phyloP scores from a whole-genome alignment of 2,888 invertebrate genomes.

The Drosophila colorata region DNA sequence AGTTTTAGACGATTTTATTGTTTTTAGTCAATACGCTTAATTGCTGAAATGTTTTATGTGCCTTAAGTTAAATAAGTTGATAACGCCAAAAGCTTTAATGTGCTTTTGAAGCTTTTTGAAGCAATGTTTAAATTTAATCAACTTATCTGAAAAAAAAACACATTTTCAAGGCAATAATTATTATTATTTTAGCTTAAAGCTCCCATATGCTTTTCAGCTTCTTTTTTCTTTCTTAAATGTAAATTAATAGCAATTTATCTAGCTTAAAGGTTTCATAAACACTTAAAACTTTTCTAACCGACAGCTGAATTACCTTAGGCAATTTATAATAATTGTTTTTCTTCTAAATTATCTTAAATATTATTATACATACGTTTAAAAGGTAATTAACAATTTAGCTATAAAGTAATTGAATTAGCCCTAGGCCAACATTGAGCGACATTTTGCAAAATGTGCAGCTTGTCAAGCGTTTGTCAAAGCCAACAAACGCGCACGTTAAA shows the following conservation, averaged over 20 bases:
- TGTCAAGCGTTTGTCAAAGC: background rate
- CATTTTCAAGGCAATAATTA: too few species aligned
- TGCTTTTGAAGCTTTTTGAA: too few species aligned
- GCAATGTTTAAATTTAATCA: too few species aligned
- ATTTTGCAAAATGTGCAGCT: background rate
- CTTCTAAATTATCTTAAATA: background rate
- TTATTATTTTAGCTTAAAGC: too few species aligned
- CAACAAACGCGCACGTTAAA: background rate
- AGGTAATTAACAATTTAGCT: conserved; percentile 1
- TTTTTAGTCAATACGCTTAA: too few species aligned
- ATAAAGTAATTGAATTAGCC: conserved; percentile 1
- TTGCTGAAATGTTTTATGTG: too few species aligned
- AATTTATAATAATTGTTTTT: background rate
- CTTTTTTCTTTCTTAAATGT: too few species aligned
- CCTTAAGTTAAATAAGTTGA: too few species aligned
- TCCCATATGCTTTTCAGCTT: too few species aligned
- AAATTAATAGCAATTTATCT: background rate
- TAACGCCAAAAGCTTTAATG: too few species aligned
- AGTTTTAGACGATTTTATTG: background rate
- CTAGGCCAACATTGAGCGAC: background rate
- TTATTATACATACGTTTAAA: background rate
- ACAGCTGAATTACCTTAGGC: background rate
- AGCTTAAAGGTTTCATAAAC: background rate
- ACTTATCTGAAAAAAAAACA: too few species aligned
- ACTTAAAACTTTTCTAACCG: too few species aligned